These are phyloP conservation scores for Drosophila baimaii DNA, from an alignment of 1,140 invertebrate genomes.

Conservation along the genomic window DNA sequence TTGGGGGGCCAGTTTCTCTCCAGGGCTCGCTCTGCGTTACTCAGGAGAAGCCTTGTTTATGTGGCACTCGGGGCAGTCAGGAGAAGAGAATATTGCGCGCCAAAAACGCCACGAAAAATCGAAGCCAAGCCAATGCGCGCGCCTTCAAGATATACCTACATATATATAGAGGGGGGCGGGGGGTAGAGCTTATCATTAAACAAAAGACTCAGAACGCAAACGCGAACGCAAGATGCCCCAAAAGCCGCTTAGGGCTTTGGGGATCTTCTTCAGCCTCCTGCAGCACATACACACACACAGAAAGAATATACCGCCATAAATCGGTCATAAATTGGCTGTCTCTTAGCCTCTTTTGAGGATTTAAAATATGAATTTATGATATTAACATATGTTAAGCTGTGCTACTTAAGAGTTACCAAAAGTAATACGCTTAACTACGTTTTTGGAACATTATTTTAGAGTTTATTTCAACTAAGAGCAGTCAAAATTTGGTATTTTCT, in stretches of 20 bases:
- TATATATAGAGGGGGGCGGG: too few species aligned
- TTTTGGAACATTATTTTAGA: background rate
- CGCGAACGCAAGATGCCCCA: constrained; percentile 8
- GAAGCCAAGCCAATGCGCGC: constrained; percentile 42
- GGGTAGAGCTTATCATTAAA: constrained; percentile 53
- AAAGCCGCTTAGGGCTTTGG: constrained; percentile 35
- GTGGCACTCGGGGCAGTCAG: constrained; percentile 72
- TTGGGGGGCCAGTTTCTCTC: constrained; percentile 47
- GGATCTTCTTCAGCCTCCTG: background rate
- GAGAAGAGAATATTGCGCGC: constrained; percentile 62
- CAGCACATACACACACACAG: background rate
- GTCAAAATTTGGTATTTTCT: too few species aligned
- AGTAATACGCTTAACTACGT: too few species aligned
- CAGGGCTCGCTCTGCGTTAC: constrained; percentile 2
- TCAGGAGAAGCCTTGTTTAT: constrained; percentile 49
- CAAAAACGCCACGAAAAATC: constrained; percentile 55
- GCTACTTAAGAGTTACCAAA: too few species aligned
- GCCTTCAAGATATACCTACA: constrained; percentile 11
- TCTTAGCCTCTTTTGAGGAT: background rate
- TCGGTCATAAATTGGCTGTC: constrained; percentile 9
- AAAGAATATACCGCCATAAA: constrained; percentile 2
- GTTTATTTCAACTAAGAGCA: too few species aligned
- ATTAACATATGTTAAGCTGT: background rate
- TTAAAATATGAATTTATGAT: constrained; percentile 1
- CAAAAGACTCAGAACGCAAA: constrained; percentile 25